These are phyloP conservation scores for Fregetta grallaria DNA, from an alignment of 2,113 vertebrate species.

Conservation along the genomic window DNA sequence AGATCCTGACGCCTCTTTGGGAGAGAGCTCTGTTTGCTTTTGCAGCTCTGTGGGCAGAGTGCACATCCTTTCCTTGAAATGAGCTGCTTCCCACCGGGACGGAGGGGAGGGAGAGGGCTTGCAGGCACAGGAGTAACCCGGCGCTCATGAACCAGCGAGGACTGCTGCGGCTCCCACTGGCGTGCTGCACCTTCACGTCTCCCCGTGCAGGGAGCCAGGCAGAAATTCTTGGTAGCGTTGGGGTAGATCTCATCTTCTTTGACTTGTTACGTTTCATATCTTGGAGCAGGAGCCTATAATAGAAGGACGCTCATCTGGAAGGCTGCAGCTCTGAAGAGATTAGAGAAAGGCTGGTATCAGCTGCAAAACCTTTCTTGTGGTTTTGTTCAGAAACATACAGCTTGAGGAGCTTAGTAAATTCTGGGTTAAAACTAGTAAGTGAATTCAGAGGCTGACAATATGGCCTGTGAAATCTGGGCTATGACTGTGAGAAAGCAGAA, in stretches of 20 bases:
- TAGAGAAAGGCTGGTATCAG: background rate
- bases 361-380: background rate
- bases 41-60: background rate
- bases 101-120: background rate
- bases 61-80: background rate
- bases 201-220: accelerated
- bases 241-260: background rate
- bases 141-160: accelerated
- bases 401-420: background rate
- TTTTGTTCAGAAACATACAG: background rate
- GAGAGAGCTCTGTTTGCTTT: background rate
- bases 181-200: background rate
- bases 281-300: background rate
- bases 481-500: background rate
- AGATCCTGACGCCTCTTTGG: background rate
- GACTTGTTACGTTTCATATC: background rate
- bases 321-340: background rate
- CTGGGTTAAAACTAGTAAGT: slow-evolving; percentile 31
- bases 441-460: slow-evolving; percentile 33
- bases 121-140: background rate
- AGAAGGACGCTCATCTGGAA: background rate
- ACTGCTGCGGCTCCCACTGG: background rate
- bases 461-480: slow-evolving; percentile 34
- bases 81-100: background rate
- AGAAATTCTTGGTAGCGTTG: background rate